Evolutionary conservation across 1,140 invertebrate genomes (phyloP).

Genomic region (Choristoneura fumiferana): DNA sequence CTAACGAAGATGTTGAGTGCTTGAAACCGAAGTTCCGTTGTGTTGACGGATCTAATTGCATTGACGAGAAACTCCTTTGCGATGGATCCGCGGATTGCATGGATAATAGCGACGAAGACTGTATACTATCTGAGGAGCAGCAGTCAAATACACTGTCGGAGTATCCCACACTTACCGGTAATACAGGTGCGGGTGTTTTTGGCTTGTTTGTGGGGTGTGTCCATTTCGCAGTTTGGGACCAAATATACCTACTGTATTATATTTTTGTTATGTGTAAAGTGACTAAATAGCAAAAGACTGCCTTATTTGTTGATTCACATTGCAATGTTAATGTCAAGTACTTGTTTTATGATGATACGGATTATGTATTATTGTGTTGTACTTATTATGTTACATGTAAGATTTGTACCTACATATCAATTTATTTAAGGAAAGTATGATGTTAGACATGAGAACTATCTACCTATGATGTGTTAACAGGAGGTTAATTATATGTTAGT

Average conservation of each 20-base stretch:
- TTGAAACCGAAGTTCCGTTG: slow-evolving; percentile 80
- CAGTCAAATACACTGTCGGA: slow-evolving; percentile 29
- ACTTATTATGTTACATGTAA: too few species aligned
- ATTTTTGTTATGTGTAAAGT: neutral
- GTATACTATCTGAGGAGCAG: slow-evolving; percentile 62
- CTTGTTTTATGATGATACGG: too few species aligned
- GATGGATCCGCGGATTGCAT: slow-evolving; percentile 84
- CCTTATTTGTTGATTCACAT: neutral
- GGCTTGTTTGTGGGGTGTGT: slow-evolving; percentile 11
- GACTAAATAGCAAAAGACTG: neutral
- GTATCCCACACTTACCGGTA: slow-evolving; percentile 42
- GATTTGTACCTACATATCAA: too few species aligned
- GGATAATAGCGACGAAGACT: slow-evolving; percentile 87
- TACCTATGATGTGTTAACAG: too few species aligned
- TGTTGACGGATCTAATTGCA: slow-evolving; percentile 81
- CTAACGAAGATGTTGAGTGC: slow-evolving; percentile 62
- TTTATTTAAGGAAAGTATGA: too few species aligned
- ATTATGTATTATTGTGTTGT: too few species aligned
- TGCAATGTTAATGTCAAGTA: neutral
- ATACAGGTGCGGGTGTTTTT: slow-evolving; percentile 36
- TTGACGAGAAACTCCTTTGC: slow-evolving; percentile 76
- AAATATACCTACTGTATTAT: neutral
- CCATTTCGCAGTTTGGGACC: neutral
- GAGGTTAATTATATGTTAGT: too few species aligned
- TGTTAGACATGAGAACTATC: too few species aligned